These are phyloP conservation scores for Lasioglossum lativentre DNA, from an alignment of 2,888 invertebrate species.

Conservation along the genomic window DNA sequence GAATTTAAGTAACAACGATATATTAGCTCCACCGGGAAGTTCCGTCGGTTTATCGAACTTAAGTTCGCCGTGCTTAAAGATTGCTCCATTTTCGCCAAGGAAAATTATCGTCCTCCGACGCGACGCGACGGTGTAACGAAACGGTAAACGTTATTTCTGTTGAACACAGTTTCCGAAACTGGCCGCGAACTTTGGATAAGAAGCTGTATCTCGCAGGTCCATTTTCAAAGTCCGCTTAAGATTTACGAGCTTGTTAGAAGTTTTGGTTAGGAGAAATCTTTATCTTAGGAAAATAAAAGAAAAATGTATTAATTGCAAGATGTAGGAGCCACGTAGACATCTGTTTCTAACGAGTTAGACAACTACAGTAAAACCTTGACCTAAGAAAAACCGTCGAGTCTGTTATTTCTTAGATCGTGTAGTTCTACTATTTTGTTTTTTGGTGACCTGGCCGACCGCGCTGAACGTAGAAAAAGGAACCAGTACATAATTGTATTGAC, in stretches of 20 bases:
- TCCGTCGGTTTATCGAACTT: background rate
- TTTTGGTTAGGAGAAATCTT: background rate
- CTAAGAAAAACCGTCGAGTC: too few relatives aligned
- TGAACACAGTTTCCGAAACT: background rate
- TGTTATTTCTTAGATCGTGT: too few relatives aligned
- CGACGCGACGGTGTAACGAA: background rate
- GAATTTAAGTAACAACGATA: background rate
- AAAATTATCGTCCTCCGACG: background rate
- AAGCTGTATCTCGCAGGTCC: background rate
- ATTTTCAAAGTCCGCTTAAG: background rate
- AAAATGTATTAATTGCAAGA: background rate
- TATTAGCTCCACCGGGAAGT: background rate
- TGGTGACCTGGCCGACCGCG: too few relatives aligned
- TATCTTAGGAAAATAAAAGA: too few relatives aligned
- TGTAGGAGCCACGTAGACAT: background rate
- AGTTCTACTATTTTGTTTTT: too few relatives aligned
- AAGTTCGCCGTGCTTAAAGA: background rate
- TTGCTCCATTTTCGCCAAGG: background rate
- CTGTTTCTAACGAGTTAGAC: background rate
- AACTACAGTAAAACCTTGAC: too few relatives aligned
- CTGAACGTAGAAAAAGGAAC: too few relatives aligned
- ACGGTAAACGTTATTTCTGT: background rate
- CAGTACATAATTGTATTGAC: too few relatives aligned
- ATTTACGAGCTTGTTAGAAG: background rate
- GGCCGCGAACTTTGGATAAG: background rate